Conservation (phyloP, 2,888 invertebrate species). For the Temnothorax unifasciatus region DNA sequence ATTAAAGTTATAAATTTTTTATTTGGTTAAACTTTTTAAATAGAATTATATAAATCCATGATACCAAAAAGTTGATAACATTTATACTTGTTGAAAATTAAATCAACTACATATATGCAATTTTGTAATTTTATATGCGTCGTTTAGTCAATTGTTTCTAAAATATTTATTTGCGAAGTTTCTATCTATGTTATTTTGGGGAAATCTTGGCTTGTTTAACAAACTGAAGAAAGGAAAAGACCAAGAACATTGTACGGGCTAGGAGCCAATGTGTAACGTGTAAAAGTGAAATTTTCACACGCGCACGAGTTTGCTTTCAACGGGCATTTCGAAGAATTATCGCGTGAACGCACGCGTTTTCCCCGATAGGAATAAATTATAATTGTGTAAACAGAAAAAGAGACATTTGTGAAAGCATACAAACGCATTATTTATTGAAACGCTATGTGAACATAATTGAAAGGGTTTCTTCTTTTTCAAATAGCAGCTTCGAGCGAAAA, state of each 20-base stretch:
- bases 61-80: neutral
- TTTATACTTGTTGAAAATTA: neutral
- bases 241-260: neutral
- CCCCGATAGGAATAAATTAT: slow-evolving; percentile 21
- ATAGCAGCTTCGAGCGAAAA: neutral
- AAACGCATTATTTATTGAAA: slow-evolving; percentile 14
- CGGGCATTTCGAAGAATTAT: slow-evolving; percentile 1
- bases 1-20: no score
- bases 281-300: slow-evolving; percentile 41
- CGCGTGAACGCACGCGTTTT: slow-evolving; percentile 21
- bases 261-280: neutral
- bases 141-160: slow-evolving; percentile 44
- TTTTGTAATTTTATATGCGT: slow-evolving; percentile 49
- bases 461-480: slow-evolving; percentile 6
- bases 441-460: slow-evolving; percentile 20
- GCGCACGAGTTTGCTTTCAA: slow-evolving; percentile 16
- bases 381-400: slow-evolving; percentile 3
- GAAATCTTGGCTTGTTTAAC: slow-evolving; percentile 48
- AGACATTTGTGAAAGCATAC: slow-evolving; percentile 6
- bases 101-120: neutral
- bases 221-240: neutral
- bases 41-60: neutral
- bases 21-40: neutral
- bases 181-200: neutral
- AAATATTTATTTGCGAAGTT: neutral